A percentile compares a stretch with the other conserved stretches of the same genome.
Evolutionary conservation across 2,888 invertebrate species (phyloP).

Genomic region (Morinoia aosen): DNA sequence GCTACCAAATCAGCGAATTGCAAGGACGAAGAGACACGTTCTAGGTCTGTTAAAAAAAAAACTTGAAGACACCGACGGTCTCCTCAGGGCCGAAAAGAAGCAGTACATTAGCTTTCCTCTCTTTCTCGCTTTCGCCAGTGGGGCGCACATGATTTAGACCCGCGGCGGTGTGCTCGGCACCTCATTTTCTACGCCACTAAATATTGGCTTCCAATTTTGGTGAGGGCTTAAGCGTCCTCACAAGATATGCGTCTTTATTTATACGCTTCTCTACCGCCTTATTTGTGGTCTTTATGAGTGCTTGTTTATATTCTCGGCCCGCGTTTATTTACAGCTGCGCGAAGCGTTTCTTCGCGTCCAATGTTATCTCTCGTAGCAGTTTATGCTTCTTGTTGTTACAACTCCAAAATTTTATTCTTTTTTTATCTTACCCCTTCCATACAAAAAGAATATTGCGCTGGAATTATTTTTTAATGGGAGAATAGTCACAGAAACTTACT

Average conservation of each 20-base stretch:
- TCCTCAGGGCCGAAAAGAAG: neutral
- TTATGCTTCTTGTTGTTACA: neutral
- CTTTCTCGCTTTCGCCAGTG: neutral
- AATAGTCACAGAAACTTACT: neutral
- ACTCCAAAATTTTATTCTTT: neutral
- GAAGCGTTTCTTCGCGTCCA: neutral
- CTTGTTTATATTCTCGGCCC: neutral
- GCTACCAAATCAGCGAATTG: neutral
- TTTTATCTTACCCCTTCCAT: neutral
- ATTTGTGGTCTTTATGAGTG: constrained; percentile 21
- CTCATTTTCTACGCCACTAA: constrained; percentile 50
- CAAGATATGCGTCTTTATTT: constrained; percentile 34
- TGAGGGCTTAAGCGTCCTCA: constrained; percentile 37
- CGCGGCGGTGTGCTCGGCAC: constrained; percentile 25
- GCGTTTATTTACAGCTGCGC: neutral
- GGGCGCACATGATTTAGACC: constrained; percentile 25
- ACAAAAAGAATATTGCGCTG: neutral
- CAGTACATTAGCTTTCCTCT: neutral
- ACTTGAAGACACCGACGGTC: neutral
- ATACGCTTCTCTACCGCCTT: neutral
- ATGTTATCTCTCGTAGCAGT: neutral
- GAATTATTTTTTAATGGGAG: neutral
- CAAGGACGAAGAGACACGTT: neutral
- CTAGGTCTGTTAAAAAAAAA: neutral
- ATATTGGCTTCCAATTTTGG: constrained; percentile 44